Conservation (phyloP, 2,797 vertebrate genomes). For the Coendou prehensilis region DNA sequence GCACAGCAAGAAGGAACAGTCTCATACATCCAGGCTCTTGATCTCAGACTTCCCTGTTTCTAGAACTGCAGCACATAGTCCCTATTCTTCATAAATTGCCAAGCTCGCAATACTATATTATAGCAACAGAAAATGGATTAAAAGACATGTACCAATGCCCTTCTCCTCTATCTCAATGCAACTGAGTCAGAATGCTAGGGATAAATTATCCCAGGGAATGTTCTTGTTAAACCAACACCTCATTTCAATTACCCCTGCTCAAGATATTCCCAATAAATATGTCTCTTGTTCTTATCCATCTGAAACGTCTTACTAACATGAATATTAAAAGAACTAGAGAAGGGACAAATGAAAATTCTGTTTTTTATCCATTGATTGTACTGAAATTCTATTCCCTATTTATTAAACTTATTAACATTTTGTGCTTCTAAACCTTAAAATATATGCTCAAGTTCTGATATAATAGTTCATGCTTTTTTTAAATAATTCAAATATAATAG, state of each 20-base stretch:
- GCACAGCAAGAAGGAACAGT: not conserved
- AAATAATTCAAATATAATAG: not conserved
- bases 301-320: not conserved
- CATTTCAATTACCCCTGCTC: not conserved
- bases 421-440: not conserved
- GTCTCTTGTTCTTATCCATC: not conserved
- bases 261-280: not conserved
- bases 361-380: not conserved
- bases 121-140: not conserved
- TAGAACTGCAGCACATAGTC: not conserved
- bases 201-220: not conserved
- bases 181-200: not conserved
- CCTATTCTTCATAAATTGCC: not conserved
- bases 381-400: not conserved
- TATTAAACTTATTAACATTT: conserved; percentile 6
- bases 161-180: not conserved
- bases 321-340: not conserved
- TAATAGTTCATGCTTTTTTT: not conserved
- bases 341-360: not conserved
- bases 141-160: not conserved
- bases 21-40: not conserved
- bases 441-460: not conserved
- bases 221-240: not conserved
- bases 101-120: not conserved
- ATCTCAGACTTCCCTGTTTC: not conserved